Percentiles rank a stretch among this genome's conserved stretches.
phyloP scores from a whole-genome alignment of 1,140 invertebrate species.

The Dinoponera quadriceps region DNA sequence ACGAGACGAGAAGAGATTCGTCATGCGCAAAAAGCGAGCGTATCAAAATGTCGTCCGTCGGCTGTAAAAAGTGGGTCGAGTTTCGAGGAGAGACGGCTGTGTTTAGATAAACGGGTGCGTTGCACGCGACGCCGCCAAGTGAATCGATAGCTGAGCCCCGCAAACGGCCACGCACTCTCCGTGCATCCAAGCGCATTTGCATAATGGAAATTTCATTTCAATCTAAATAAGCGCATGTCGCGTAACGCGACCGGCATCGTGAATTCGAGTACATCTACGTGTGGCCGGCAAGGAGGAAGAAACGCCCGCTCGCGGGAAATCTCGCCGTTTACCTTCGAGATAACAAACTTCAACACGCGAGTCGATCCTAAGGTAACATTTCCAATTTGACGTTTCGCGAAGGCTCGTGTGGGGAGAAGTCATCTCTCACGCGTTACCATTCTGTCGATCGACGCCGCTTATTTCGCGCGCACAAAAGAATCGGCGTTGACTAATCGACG shows the following conservation, averaged over 20 bases:
- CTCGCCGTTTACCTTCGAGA: neutral
- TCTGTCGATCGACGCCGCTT: neutral
- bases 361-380: neutral
- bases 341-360: neutral
- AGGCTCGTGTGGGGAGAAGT: neutral
- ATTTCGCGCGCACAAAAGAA: slow-evolving; percentile 2
- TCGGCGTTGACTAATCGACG: slow-evolving; percentile 21
- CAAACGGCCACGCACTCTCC: slow-evolving; percentile 49
- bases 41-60: slow-evolving; percentile 42
- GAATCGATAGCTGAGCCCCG: slow-evolving; percentile 63
- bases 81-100: slow-evolving; percentile 44
- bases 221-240: slow-evolving; percentile 38
- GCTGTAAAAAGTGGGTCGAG: slow-evolving; percentile 65
- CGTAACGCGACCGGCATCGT: slow-evolving; percentile 7
- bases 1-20: slow-evolving; percentile 1
- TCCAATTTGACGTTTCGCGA: neutral
- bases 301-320: neutral
- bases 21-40: slow-evolving; percentile 29
- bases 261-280: neutral
- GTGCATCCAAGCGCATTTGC: slow-evolving; percentile 29
- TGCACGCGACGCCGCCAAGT: slow-evolving; percentile 64
- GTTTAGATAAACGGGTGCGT: slow-evolving; percentile 69
- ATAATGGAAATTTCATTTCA: slow-evolving; percentile 65
- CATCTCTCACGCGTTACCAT: neutral
- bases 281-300: neutral